Conservation (phyloP, 92 coral and sea anemone genomes). For the Ricordea florida region DNA sequence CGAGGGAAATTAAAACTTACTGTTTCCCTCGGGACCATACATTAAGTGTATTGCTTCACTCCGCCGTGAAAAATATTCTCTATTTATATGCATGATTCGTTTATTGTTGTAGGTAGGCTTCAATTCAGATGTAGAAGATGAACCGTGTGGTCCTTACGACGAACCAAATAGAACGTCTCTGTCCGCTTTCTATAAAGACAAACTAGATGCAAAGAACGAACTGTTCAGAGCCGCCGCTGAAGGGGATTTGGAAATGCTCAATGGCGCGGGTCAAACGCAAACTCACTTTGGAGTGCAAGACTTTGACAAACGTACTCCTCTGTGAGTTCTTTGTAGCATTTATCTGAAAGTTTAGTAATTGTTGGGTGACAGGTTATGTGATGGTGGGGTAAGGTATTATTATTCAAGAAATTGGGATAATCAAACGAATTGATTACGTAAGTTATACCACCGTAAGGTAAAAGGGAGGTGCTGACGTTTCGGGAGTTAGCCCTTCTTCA, state of each 20-base stretch:
- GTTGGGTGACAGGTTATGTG: too few species aligned
- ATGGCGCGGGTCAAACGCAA: conserved; percentile 46
- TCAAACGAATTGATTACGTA: too few species aligned
- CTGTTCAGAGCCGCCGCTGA: conserved; percentile 65
- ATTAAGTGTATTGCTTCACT: too few species aligned
- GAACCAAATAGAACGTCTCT: background rate
- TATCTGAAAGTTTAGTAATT: background rate
- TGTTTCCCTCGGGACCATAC: too few species aligned
- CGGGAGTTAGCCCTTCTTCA: too few species aligned
- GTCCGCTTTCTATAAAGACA: conserved; percentile 10
- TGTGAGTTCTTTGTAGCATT: conserved; percentile 63
- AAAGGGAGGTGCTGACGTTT: too few species aligned
- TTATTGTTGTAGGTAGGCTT: conserved; percentile 60
- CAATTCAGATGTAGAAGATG: background rate
- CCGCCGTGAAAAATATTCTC: background rate
- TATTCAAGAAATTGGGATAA: too few species aligned
- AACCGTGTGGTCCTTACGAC: conserved; percentile 1
- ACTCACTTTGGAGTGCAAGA: conserved; percentile 69
- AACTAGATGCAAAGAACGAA: conserved; percentile 22
- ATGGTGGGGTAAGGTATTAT: too few species aligned
- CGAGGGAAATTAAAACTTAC: too few species aligned
- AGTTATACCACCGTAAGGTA: too few species aligned
- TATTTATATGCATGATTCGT: background rate
- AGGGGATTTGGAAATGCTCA: conserved; percentile 69
- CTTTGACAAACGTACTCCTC: conserved; percentile 82